Base-by-base conservation (phyloP, 2,888 invertebrate genomes). In the Siphonodentalium dalli region DNA sequence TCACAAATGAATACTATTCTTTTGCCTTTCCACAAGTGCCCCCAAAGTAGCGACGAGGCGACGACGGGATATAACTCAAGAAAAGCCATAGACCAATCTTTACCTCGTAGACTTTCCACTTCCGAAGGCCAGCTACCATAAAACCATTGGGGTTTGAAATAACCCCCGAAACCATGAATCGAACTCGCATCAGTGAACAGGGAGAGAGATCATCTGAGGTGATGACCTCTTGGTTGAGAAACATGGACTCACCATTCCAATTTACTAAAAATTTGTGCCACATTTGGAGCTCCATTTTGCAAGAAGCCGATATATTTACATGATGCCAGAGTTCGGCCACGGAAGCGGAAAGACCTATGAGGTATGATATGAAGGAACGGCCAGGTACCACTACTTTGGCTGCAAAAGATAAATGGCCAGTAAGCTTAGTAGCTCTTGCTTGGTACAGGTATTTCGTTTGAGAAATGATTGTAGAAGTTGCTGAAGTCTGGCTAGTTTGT, bases 61-160 rank as follows among this genome's bases (percentile, higher is more conserved):
- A 60, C 60, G 20, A 60, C 53, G 11, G 60, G 56, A 27, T 54
- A 54, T 13, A 57, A 31, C 37, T 58, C 54, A 15, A 34, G 24
- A 33, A 51, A 54, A 7, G 58, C 46, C 13, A 58, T 58, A 13
- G 54, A 58, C 7, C 38, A 9, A 6, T 46, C 41, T 15, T 26
- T 20, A 2, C 33, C 20, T 6, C 21, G 8, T n/a, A 39, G 5
- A 18, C 33, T 18, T 9, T 31, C n/a, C 11, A 55, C 20, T n/a
- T 24, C 20, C 8, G 20, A 13, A 1, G 54, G 51, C 54, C 54
- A 55, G 21, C 38, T 0, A 4, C 28, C 33, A 18, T 29, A 37
- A 27, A 59, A 59, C 55, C 55, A 59, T 44, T 49, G 37, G 6
- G 46, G 46, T 23, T 37, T 11, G 29, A 42, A 54, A 35, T 44